Percentiles rank a stretch among this genome's conserved stretches.
These are phyloP conservation scores for Enteromius anoplus DNA, from an alignment of 2,797 vertebrate species.

Conservation along the genomic window DNA sequence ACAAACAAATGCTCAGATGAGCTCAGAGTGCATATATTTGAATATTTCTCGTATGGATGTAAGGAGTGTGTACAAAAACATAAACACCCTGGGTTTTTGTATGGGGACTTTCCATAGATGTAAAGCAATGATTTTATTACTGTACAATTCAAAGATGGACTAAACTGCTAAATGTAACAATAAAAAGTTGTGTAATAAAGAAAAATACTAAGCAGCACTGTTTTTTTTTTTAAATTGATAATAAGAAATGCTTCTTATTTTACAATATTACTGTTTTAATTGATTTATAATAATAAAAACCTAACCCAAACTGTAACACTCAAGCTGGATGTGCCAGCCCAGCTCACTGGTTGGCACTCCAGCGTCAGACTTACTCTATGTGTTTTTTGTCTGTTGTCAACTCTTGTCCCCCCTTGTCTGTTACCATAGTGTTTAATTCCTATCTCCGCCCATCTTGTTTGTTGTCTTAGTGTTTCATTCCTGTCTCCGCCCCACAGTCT, in stretches of 20 bases:
- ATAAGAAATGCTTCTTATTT: background rate
- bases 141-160: background rate
- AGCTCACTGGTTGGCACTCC: no score
- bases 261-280: background rate
- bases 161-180: background rate
- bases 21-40: background rate
- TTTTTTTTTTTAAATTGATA: background rate
- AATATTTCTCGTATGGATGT: background rate
- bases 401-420: no score
- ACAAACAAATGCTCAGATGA: constrained; percentile 22
- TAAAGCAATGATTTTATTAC: no score
- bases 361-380: no score
- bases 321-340: no score
- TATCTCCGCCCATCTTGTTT: no score
- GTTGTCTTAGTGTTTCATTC: no score
- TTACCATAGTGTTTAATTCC: no score
- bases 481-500: no score
- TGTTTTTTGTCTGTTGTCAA: no score
- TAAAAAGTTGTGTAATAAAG: background rate
- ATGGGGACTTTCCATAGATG: background rate
- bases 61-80: background rate
- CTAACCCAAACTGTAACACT: background rate
- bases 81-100: no score
- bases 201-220: background rate
- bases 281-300: background rate